These are phyloP conservation scores for Australoheros scitulus DNA, from an alignment of 2,113 vertebrate species.

Conservation along the genomic window DNA sequence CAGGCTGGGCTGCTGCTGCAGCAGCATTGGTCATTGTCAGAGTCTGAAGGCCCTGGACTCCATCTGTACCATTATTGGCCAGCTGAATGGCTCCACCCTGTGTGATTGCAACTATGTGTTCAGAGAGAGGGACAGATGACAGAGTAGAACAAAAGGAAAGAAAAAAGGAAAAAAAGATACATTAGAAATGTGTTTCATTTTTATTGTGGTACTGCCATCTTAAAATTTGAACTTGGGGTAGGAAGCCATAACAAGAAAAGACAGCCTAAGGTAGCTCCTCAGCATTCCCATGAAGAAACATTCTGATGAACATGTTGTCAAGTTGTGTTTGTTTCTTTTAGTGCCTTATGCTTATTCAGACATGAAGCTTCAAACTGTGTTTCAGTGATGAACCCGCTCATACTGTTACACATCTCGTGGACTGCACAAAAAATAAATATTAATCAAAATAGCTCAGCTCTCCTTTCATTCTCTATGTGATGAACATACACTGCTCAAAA, in stretches of 20 bases:
- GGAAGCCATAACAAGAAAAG: neutral
- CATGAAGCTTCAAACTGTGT: neutral
- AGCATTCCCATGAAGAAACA: neutral
- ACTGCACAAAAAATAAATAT: neutral
- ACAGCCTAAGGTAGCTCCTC: neutral
- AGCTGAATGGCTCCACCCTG: conserved; percentile 97
- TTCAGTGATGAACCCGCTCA: neutral
- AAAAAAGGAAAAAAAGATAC: neutral
- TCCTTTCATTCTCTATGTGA: neutral
- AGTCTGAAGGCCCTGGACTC: conserved; percentile 94
- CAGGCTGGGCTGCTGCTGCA: conserved; percentile 88
- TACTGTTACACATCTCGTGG: neutral
- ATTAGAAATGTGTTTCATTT: neutral
- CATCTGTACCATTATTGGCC: conserved; percentile 96
- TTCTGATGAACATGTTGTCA: neutral
- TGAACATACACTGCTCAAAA: neutral
- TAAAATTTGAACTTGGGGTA: neutral
- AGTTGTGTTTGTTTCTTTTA: neutral
- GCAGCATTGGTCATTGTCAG: conserved; percentile 90
- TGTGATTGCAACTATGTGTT: conserved; percentile 91
- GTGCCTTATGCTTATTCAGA: neutral
- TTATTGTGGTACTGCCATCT: neutral
- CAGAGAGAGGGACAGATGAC: neutral
- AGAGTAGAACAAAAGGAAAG: neutral
- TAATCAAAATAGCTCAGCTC: neutral